Base-by-base conservation (phyloP, 2,113 vertebrate species). In the Ornithorhynchus anatinus region DNA sequence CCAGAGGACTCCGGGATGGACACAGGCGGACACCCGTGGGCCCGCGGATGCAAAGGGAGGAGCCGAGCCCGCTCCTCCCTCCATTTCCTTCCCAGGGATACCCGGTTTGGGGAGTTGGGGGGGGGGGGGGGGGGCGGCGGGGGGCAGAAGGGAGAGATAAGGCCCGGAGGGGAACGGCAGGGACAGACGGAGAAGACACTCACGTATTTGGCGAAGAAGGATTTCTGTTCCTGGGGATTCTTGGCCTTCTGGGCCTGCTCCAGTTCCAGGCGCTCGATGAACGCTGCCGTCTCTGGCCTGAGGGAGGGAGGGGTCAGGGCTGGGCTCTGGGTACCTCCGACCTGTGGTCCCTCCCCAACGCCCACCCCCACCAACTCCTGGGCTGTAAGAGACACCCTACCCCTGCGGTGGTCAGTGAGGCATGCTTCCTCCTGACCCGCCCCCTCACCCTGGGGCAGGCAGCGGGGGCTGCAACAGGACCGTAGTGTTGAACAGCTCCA, bases 161-260 rank as follows among this genome's bases (percentile, higher is more conserved):
- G 25, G 6, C 11, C 50, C 17, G 8, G 11, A 20, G 32, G 15
- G 12, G 43, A 5, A 12, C 10, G 40, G 40, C 15, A 3, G 27
- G 40, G 40, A 8, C 3, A 0, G 14, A 52, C 37, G 15, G 42
- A 37, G 5, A 1, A 22, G 22, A 23, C 27, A 94, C 95, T 95
- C 86, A 97, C 96, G 16, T 98, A 98, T 97, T 96, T 97, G 43
- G 96, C 96, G 23, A 98, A 96, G 79, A 98, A 98, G 20, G 96
- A 97, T 65, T 97, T 98, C 92, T 97, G 96, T 76, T 98, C 96
- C 82, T 98, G 96, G 3, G 96, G 95, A 82, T 96, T 97, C 82
- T 96, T 96, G 27, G 94, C 95, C 87, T 96, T 96, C 85, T 96
- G 96, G 51, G 95, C 95, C n/a, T 93, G 86, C 84, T 98, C 96